Evolutionary conservation across 1,140 invertebrate species (phyloP), one percentile per base, ranked within the genome.

Genomic region (Nomia melanderi): DNA sequence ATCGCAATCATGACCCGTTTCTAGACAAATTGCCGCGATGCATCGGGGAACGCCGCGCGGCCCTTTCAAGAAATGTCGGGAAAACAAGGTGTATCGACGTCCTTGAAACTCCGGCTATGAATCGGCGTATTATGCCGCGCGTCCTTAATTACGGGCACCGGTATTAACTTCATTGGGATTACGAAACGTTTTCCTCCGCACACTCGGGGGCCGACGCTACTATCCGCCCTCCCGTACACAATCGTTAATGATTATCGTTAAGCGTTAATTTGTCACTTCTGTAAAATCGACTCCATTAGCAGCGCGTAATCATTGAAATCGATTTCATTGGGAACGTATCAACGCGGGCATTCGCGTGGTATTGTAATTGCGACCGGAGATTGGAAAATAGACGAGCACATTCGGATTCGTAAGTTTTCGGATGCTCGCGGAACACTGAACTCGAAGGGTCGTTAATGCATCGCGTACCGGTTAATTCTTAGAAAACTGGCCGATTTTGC

Each of bases 1-100:
- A 82, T 85, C 69, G 76, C 72, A 82, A 85, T 85, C 83, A 74
- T 85, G 79, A 79, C 84, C 79, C 83, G 82, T 56, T 82, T 82
- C 67, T 36, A 76, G 78, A 70, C 60, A 85, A 85, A 85, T 84
- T 84, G 66, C 82, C 67, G n/a, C 69, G 63, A 31, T 60, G 64
- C 57, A 31, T 53, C 71, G 33, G 9, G 59, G 66, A 77, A 65
- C 57, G 62, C 64, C 57, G 62, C 64, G 14, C 20, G 64, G 53
- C 7, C 53, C 53, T 77, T 60, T 80, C 72, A n/a, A 50, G 53
- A 36, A 57, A 47, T 20, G 53, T 23, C 57, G 54, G 23, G 17
- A 39, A 47, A 81, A 78, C 31, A 50, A 59, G 50, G 63, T 31
- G 47, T 17, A 36, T 75, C 64, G 33, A 33, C 71, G 66, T 50